Evolutionary conservation across 2,888 invertebrate genomes (phyloP).

Genomic region (Prosapia bicincta): DNA sequence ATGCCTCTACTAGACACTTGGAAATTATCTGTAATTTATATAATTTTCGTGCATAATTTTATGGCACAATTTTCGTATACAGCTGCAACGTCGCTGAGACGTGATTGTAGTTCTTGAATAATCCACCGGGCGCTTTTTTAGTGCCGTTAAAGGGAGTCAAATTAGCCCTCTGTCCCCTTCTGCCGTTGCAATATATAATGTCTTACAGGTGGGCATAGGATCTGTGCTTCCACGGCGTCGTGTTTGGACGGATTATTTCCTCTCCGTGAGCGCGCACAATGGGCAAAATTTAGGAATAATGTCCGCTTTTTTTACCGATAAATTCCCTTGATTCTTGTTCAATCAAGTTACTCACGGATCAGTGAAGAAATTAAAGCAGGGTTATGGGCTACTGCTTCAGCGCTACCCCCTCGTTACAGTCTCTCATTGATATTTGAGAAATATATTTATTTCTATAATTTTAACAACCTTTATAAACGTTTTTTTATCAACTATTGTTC

Average conservation of each 20-base stretch:
- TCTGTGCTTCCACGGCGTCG: background rate
- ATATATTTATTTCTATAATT: no score
- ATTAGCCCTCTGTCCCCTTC: background rate
- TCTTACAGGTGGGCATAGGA: background rate
- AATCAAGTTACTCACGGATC: background rate
- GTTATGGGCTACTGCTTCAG: no score
- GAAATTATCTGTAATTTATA: slow-evolving; percentile 23
- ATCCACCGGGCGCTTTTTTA: background rate
- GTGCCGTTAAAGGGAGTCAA: background rate
- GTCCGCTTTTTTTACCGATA: background rate
- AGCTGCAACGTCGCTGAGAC: background rate
- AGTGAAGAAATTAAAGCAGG: background rate
- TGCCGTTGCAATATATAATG: no score
- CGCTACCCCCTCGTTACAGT: no score
- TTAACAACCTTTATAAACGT: no score
- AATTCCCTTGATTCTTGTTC: background rate
- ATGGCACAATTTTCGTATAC: slow-evolving; percentile 14
- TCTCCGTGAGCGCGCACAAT: background rate
- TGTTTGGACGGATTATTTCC: background rate
- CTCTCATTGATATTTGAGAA: no score
- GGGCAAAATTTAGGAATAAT: background rate
- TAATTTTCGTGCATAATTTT: slow-evolving; percentile 29
- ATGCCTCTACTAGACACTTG: background rate
- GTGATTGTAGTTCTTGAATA: background rate
- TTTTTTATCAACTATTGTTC: no score